Evolutionary conservation across 2,888 invertebrate species (phyloP), one percentile per base, ranked within the genome.

Genomic region (Actias luna): DNA sequence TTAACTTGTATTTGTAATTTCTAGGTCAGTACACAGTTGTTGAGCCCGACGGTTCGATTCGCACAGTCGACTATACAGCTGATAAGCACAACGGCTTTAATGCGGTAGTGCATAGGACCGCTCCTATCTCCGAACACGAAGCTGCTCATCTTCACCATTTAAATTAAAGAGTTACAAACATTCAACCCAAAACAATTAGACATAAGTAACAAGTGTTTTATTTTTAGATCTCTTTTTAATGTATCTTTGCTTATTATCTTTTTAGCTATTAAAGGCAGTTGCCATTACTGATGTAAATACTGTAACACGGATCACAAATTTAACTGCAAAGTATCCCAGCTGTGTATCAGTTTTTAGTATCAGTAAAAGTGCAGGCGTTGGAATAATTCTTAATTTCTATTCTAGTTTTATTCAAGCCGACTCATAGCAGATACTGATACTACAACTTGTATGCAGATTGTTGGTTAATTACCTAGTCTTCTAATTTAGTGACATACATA

Each of bases 71-170:
- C 82, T 93, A 93, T 80, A 92, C 92, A 0, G 93, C 93, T 1
- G 93, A 93, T 76, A 92, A 93, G 61, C 90, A 93, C 75, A 89
- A 86, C 64, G 93, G 93, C 0, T 93, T 93, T 82, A 93, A 92
- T 66, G 93, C 93, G 1, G 87, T 93, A 8, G 93, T 93, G 0
- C 92, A 92, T 76, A 88, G 84, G 67, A 92, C 93, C 0, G 88
- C 89, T 0, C 92, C 93, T 1, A 83, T 92, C 57, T 85, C 88
- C 0, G 83, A 80, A 0, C 92, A 93, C 33, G 91, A 92, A 68
- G 91, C 89, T 0, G 71, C 77, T 1, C 87, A 88, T 69, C 71
- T 87, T 59, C 81, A 79, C 50, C 75, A 80, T 35, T 73, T 73
- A 67, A 61, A 65, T 31, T 58, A 58, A 59, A 5, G 25, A 2